These are phyloP conservation scores for Planiliza haematocheilus DNA, from an alignment of 2,113 vertebrate genomes.

Conservation along the genomic window DNA sequence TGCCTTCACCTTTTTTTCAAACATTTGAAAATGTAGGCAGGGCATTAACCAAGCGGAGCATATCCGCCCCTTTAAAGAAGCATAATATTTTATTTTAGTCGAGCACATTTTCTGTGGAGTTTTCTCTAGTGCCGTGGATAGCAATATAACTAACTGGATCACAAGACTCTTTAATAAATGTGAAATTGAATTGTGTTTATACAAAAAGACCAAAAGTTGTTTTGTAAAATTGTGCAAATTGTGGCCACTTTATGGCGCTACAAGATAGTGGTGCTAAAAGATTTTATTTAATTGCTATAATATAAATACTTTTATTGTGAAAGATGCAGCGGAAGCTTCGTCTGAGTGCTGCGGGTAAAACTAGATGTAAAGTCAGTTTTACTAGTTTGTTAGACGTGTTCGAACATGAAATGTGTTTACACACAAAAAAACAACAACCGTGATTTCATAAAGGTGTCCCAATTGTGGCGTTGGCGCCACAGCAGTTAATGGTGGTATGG, in stretches of 20 bases:
- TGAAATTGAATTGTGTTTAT: neutral
- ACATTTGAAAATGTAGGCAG: slow-evolving; percentile 78
- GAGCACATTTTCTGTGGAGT: neutral
- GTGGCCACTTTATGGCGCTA: neutral
- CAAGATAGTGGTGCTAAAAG: neutral
- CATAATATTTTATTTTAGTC: neutral
- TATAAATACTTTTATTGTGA: slow-evolving; percentile 31
- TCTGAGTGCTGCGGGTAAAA: too few relatives aligned
- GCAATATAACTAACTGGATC: too few relatives aligned
- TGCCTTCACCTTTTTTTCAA: slow-evolving; percentile 53
- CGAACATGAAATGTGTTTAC: too few relatives aligned
- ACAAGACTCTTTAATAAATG: neutral
- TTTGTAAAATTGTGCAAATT: too few relatives aligned
- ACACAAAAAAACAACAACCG: too few relatives aligned
- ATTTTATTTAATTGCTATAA: neutral
- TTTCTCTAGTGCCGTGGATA: neutral
- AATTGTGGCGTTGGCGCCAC: too few relatives aligned
- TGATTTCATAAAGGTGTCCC: too few relatives aligned
- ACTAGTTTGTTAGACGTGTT: too few relatives aligned
- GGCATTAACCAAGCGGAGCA: slow-evolving; percentile 21
- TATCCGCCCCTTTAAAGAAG: slow-evolving; percentile 58
- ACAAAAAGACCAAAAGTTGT: neutral
- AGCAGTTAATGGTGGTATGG: too few relatives aligned
- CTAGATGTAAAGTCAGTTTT: too few relatives aligned
- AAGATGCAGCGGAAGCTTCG: slow-evolving; percentile 2